Base-by-base conservation (phyloP, 2,797 vertebrate species). In the Acropternis orthonyx region DNA sequence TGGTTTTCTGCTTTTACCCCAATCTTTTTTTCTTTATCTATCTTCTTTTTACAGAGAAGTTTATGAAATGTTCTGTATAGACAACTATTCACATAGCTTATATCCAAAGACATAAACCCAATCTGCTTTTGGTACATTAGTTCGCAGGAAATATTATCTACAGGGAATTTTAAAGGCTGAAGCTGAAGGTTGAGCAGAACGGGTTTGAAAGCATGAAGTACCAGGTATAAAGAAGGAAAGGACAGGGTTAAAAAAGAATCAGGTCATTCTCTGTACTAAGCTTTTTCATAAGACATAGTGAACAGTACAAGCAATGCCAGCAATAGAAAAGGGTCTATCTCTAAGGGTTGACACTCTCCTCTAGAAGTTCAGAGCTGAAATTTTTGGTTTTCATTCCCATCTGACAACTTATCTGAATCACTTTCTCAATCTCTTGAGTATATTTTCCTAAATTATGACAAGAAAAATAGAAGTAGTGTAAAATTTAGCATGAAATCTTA, bases 371-470 rank as follows among this genome's bases (percentile, higher is more conserved):
- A 78, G 56, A 88, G n/a, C 21, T n/a, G 87, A 87, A 59, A 39
- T 59, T 59, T 65, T 95, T 81, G 12, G 71, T 39, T 69, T 93
- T 79, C 37, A 14, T 89, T 91, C 75, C 76, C 56, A 76, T 62
- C 80, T 92, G 43, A 81, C 8, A 48, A 58, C 68, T 96, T 86
- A 88, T 71, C 83, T 87, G 90, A 94, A 92, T 81, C 72, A 85
- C 58, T 49, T 41, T 52, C 52, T 84, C 49, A 69, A 30, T 65
- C 79, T 58, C 59, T 73, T 74, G 22, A 89, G 66, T 44, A 32
- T 63, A 93, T 81, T 90, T 96, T 95, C 77, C 65, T 92, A 48
- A 82, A 89, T 94, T 58, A 65, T 41, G 68, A 88, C 48, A 83
- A 73, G 21, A 95, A 84, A 43, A 86, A 7, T 46, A 34, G 55